These are phyloP conservation scores for Cathartes aura DNA, from an alignment of 2,113 vertebrate genomes.

Conservation along the genomic window DNA sequence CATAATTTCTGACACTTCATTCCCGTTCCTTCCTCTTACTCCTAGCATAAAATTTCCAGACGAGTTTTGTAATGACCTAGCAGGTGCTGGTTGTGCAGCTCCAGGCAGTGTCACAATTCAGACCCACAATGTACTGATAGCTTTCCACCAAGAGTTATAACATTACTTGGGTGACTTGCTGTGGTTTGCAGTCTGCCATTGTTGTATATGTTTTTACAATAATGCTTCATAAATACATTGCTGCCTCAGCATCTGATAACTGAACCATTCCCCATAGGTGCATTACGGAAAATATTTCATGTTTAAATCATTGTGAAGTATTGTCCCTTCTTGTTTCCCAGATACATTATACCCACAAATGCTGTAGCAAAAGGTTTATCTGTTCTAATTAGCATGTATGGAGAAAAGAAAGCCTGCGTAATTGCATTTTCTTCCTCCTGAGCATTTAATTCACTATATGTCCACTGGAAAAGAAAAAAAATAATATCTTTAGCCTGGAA, in stretches of 20 bases:
- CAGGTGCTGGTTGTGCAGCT: neutral
- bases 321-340: slow-evolving; percentile 32
- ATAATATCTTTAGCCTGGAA: neutral
- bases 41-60: slow-evolving; percentile 53
- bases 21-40: neutral
- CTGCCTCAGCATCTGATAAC: slow-evolving; percentile 46
- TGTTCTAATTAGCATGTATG: slow-evolving; percentile 44
- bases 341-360: slow-evolving; percentile 34
- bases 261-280: neutral
- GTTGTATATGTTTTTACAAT: slow-evolving; percentile 10
- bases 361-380: slow-evolving; percentile 43
- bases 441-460: slow-evolving; percentile 24
- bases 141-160: neutral
- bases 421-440: slow-evolving; percentile 36
- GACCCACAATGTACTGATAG: neutral
- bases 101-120: slow-evolving; percentile 3
- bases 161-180: neutral
- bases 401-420: slow-evolving; percentile 7
- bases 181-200: slow-evolving; percentile 9
- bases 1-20: slow-evolving; percentile 55
- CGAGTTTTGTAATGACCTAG: slow-evolving; percentile 50
- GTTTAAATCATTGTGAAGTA: slow-evolving; percentile 55
- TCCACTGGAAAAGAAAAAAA: neutral
- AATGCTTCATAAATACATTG: slow-evolving; percentile 28
- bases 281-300: slow-evolving; percentile 25